Conservation (phyloP, 2,888 invertebrate species). For the Epinotia ramella region DNA sequence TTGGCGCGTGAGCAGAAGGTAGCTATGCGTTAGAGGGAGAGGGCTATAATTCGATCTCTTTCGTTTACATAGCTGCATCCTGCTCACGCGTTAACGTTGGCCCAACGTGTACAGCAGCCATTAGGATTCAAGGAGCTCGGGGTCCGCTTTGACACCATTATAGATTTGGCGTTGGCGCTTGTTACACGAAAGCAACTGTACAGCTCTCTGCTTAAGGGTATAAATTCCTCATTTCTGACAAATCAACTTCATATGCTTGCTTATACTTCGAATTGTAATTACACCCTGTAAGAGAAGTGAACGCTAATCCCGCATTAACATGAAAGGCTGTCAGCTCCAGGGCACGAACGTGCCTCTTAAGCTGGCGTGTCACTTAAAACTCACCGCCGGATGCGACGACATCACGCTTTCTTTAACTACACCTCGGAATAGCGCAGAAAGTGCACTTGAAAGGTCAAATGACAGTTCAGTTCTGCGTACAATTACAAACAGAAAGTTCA, state of each 20-base stretch:
- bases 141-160: too few relatives aligned
- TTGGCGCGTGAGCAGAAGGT: too few relatives aligned
- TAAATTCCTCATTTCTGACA: neutral
- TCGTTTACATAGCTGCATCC: too few relatives aligned
- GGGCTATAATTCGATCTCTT: too few relatives aligned
- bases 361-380: constrained; percentile 30
- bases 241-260: neutral
- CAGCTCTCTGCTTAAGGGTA: too few relatives aligned
- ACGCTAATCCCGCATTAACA: constrained; percentile 25
- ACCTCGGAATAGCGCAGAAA: neutral
- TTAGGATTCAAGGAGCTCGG: too few relatives aligned
- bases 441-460: neutral
- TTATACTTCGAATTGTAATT: neutral
- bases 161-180: too few relatives aligned
- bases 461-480: neutral
- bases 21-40: too few relatives aligned
- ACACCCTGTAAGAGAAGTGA: neutral
- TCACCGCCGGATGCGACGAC: constrained; percentile 6
- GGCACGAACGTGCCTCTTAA: constrained; percentile 31
- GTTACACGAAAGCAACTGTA: too few relatives aligned
- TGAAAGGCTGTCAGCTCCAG: constrained; percentile 29
- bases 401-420: constrained; percentile 5
- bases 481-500: neutral
- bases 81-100: too few relatives aligned
- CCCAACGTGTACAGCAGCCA: too few relatives aligned